Evolutionary conservation across 2,113 vertebrate genomes (phyloP).

Genomic region (Chionomys nivalis): DNA sequence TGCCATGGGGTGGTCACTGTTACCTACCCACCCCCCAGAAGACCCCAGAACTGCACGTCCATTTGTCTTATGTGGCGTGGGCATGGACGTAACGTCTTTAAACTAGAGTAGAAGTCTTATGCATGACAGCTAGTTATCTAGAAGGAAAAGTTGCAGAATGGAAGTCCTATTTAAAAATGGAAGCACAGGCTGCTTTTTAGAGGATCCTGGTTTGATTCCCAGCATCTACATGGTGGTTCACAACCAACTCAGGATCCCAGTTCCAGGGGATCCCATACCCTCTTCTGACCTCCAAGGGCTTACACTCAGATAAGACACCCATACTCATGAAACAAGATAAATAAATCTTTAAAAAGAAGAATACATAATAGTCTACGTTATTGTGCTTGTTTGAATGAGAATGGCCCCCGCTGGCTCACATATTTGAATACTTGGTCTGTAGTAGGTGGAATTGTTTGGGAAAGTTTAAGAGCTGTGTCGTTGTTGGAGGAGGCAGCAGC

Average conservation of each 20-base stretch:
- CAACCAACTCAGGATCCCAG: neutral
- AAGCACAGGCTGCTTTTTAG: neutral
- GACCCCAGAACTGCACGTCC: neutral
- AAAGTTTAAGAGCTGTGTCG: neutral
- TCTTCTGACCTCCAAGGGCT: neutral
- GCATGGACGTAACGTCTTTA: constrained; percentile 3
- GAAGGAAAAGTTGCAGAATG: constrained; percentile 29
- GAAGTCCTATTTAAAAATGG: neutral
- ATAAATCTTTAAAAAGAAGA: neutral
- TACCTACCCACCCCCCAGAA: neutral
- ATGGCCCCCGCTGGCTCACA: neutral
- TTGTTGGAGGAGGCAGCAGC: neutral
- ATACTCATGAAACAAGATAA: neutral
- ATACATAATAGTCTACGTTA: neutral
- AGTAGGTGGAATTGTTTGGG: neutral
- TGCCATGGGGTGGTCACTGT: neutral
- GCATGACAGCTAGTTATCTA: neutral
- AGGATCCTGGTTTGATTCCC: neutral
- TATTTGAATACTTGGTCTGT: neutral
- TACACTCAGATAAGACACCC: neutral
- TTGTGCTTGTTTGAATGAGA: neutral
- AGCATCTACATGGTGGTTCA: neutral
- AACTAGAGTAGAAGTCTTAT: neutral
- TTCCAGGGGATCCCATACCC: too few relatives aligned
- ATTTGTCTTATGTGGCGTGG: neutral